phyloP scores from a whole-genome alignment of 2,888 invertebrate species.

The Lepidocyrtoides sp. region DNA sequence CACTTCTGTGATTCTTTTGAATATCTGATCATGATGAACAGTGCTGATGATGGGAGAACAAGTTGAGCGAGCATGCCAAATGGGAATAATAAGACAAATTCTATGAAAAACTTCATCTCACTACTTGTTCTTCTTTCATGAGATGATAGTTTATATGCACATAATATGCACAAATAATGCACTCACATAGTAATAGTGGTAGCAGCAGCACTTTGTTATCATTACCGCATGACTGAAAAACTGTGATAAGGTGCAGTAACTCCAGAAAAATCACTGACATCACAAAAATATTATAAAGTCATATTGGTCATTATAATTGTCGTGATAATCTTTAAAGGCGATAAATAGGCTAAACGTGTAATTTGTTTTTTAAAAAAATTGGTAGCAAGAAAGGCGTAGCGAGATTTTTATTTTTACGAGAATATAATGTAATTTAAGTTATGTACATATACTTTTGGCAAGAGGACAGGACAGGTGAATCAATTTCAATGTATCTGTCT shows the following conservation, averaged over 20 bases:
- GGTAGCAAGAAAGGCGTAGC: neutral
- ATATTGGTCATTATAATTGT: too few relatives aligned
- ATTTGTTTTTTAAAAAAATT: too few relatives aligned
- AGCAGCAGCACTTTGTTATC: neutral
- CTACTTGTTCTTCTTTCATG: neutral
- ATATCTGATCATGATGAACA: slow-evolving; percentile 8
- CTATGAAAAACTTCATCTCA: neutral
- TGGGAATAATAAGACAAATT: neutral
- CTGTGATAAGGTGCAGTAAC: slow-evolving; percentile 32
- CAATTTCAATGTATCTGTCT: too few relatives aligned
- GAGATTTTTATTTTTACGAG: too few relatives aligned
- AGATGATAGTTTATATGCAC: slow-evolving; percentile 7
- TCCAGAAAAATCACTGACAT: slow-evolving; percentile 19
- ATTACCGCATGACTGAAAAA: neutral
- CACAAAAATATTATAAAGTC: neutral
- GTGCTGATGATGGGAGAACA: neutral
- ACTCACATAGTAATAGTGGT: neutral
- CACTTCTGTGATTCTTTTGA: slow-evolving; percentile 33
- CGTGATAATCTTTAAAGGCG: slow-evolving; percentile 18
- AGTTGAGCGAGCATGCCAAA: neutral
- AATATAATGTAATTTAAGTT: too few relatives aligned
- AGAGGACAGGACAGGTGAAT: neutral
- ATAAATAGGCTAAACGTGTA: neutral
- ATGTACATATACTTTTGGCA: neutral
- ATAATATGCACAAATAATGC: slow-evolving; percentile 17